These are phyloP conservation scores for Luperina nickerlii DNA, from an alignment of 2,888 invertebrate genomes.

Conservation along the genomic window DNA sequence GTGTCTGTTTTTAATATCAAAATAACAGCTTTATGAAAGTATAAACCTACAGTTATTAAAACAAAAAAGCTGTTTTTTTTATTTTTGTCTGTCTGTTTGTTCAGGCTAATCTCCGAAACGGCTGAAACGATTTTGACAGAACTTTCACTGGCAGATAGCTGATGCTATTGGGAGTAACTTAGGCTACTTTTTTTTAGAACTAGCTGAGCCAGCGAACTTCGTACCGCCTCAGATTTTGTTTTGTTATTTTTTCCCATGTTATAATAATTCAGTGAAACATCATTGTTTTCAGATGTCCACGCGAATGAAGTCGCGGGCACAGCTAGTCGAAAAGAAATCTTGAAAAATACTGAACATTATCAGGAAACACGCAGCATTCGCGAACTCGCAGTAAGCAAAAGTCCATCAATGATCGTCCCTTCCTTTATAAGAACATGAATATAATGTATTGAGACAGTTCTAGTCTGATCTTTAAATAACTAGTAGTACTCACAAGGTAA, in stretches of 20 bases:
- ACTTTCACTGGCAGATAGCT: too few relatives aligned
- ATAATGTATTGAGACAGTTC: too few relatives aligned
- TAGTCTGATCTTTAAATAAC: neutral
- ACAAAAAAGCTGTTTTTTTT: neutral
- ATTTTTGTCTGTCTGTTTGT: neutral
- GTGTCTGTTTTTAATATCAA: too few relatives aligned
- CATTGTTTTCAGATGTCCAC: too few relatives aligned
- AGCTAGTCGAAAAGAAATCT: neutral
- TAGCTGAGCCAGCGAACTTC: too few relatives aligned
- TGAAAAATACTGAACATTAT: neutral
- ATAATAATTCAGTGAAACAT: too few relatives aligned
- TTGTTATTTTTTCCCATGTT: too few relatives aligned
- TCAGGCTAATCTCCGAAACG: neutral
- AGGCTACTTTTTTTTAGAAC: too few relatives aligned
- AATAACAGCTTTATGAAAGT: neutral
- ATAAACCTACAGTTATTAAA: neutral
- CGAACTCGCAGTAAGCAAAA: neutral
- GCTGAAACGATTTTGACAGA: neutral
- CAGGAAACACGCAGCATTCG: neutral
- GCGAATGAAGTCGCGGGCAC: too few relatives aligned
- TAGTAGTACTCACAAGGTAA: neutral
- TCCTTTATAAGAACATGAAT: neutral
- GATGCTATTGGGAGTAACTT: too few relatives aligned
- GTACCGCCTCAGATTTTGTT: too few relatives aligned
- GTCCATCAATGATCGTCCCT: neutral